Evolutionary conservation across 2,797 vertebrate species (phyloP).

Genomic region (Cottoperca gobio): DNA sequence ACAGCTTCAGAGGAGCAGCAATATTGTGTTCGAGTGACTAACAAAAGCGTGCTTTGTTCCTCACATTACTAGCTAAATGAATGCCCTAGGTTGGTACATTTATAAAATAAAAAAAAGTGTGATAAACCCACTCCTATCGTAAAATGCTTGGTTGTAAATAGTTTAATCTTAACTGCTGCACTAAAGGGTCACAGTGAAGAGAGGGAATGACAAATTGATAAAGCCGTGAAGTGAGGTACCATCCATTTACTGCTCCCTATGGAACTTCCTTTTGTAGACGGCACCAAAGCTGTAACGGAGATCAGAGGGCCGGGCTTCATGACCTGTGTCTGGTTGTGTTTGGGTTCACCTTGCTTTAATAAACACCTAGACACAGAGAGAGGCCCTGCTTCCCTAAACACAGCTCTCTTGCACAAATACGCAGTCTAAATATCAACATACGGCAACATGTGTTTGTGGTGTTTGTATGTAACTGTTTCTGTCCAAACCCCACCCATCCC

Average conservation of each 20-base stretch:
- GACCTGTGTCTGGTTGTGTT: slow-evolving; percentile 81
- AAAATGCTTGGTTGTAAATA: slow-evolving; percentile 62
- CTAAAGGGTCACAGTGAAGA: slow-evolving; percentile 60
- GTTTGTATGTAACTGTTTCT: slow-evolving; percentile 14
- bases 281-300: slow-evolving; percentile 70
- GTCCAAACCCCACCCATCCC: slow-evolving; percentile 44
- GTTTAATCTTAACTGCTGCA: slow-evolving; percentile 56
- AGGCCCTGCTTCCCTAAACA: slow-evolving; percentile 72
- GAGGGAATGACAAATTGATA: slow-evolving; percentile 77
- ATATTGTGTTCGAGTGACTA: slow-evolving; percentile 9
- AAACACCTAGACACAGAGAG: slow-evolving; percentile 81
- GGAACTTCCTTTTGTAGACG: slow-evolving; percentile 71
- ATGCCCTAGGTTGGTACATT: slow-evolving; percentile 33
- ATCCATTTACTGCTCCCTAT: slow-evolving; percentile 75
- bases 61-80: slow-evolving; percentile 38
- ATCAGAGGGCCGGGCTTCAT: slow-evolving; percentile 75
- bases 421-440: slow-evolving; percentile 74
- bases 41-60: slow-evolving; percentile 22
- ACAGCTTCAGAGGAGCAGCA: slow-evolving; percentile 34
- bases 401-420: slow-evolving; percentile 75
- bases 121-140: slow-evolving; percentile 39
- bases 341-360: slow-evolving; percentile 86
- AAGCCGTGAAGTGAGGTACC: slow-evolving; percentile 71
- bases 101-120: background rate
- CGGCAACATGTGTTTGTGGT: slow-evolving; percentile 34